These are phyloP conservation scores for Sparus aurata DNA, from an alignment of 2,797 vertebrate species.

Conservation along the genomic window DNA sequence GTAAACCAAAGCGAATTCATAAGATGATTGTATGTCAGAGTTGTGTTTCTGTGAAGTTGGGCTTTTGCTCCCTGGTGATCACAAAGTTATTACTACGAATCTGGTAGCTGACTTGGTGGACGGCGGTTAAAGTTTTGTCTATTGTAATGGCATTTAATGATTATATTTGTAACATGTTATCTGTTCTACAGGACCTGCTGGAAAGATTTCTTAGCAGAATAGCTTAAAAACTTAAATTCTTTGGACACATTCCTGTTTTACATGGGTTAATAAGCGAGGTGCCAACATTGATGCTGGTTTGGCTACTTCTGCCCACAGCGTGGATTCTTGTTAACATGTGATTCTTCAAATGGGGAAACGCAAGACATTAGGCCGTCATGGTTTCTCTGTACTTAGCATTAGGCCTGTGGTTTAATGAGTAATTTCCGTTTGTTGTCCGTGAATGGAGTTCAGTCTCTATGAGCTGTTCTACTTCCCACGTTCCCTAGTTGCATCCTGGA, in stretches of 20 bases:
- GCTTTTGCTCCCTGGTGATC: too few species aligned
- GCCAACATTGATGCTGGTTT: neutral
- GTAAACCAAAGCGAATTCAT: neutral
- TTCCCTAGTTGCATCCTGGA: conserved; percentile 79
- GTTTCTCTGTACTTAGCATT: conserved; percentile 50
- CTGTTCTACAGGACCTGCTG: neutral
- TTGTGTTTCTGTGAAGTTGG: neutral
- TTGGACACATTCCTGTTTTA: neutral
- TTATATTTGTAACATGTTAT: neutral
- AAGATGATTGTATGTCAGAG: neutral
- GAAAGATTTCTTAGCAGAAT: neutral
- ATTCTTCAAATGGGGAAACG: conserved; percentile 44
- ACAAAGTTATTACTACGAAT: too few species aligned
- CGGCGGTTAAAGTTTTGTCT: neutral
- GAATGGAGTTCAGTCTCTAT: conserved; percentile 52
- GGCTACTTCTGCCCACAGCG: conserved; percentile 12
- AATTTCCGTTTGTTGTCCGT: conserved; percentile 68
- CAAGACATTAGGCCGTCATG: conserved; percentile 28
- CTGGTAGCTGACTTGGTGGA: too few species aligned
- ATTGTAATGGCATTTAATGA: neutral
- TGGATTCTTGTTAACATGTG: conserved; percentile 4
- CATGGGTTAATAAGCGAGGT: neutral
- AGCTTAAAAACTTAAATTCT: neutral
- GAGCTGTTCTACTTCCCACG: conserved; percentile 75
- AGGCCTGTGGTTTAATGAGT: conserved; percentile 63